These are phyloP conservation scores for Ceratotherium simum DNA, from an alignment of 2,113 vertebrate genomes.

Conservation along the genomic window DNA sequence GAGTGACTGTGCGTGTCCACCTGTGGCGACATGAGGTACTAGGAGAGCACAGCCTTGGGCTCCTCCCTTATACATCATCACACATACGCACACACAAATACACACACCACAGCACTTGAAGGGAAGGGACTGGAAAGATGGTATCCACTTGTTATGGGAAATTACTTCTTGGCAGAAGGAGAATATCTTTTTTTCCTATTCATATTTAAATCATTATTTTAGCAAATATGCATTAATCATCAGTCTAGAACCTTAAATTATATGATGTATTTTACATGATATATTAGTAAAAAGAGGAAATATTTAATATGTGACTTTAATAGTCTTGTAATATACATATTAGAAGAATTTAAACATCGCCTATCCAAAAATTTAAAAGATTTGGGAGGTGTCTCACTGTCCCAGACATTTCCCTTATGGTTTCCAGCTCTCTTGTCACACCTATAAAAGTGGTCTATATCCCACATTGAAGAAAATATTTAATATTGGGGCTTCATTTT, in stretches of 20 bases:
- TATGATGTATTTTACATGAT: neutral
- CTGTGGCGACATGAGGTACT: too few relatives aligned
- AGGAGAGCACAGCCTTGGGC: neutral
- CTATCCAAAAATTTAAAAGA: neutral
- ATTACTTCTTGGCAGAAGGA: neutral
- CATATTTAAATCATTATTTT: neutral
- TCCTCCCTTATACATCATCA: too few relatives aligned
- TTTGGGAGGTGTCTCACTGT: neutral
- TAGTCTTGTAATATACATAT: neutral
- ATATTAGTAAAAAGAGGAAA: neutral
- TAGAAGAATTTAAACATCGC: neutral
- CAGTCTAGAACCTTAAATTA: neutral
- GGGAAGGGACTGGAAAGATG: neutral
- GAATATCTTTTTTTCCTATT: neutral
- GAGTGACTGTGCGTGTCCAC: neutral
- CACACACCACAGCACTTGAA: too few relatives aligned
- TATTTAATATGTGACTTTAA: neutral
- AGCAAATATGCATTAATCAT: neutral
- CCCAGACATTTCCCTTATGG: neutral
- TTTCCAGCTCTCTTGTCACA: neutral
- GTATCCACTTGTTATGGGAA: too few relatives aligned
- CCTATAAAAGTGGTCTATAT: too few relatives aligned
- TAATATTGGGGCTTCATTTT: too few relatives aligned
- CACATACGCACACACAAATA: too few relatives aligned
- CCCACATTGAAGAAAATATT: too few relatives aligned